These are phyloP conservation scores for Himalopsyche anomala DNA, from an alignment of 2,888 invertebrate genomes.

Conservation along the genomic window DNA sequence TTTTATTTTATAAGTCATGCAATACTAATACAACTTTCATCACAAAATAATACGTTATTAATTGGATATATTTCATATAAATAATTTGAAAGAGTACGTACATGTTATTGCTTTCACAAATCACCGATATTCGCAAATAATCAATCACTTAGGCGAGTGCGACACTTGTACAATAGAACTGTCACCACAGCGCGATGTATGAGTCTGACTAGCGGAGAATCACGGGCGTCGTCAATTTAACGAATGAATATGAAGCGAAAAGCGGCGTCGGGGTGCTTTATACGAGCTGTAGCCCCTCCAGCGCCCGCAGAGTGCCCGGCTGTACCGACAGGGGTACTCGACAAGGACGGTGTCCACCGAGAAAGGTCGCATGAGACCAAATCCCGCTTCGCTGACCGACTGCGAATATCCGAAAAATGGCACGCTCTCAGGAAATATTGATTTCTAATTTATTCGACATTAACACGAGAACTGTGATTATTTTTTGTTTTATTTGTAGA, in stretches of 20 bases:
- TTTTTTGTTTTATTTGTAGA: too few relatives aligned
- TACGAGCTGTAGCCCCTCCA: conserved; percentile 4
- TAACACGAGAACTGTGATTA: not conserved
- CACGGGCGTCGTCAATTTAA: not conserved
- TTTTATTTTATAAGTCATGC: too few relatives aligned
- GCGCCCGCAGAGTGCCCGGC: not conserved
- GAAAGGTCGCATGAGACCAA: conserved; percentile 8
- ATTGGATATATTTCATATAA: too few relatives aligned
- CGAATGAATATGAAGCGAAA: conserved; percentile 2
- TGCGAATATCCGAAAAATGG: conserved; percentile 21
- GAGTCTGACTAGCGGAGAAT: not conserved
- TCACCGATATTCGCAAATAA: not conserved
- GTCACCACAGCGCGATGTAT: conserved; percentile 6
- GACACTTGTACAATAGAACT: conserved; percentile 8
- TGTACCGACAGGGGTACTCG: conserved; percentile 5
- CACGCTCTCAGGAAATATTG: conserved; percentile 27
- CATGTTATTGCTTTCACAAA: conserved; percentile 1
- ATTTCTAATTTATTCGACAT: conserved; percentile 15
- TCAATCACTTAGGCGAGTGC: not conserved
- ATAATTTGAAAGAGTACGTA: not conserved
- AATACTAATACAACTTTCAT: too few relatives aligned
- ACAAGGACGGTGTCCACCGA: conserved; percentile 22
- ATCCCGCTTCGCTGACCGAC: not conserved
- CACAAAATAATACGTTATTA: too few relatives aligned
- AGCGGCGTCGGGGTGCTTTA: conserved; percentile 18